A percentile compares a stretch with the other conserved stretches of the same genome.
phyloP scores from a whole-genome alignment of 2,113 vertebrate species.

The Chaetorhynchus papuensis region DNA sequence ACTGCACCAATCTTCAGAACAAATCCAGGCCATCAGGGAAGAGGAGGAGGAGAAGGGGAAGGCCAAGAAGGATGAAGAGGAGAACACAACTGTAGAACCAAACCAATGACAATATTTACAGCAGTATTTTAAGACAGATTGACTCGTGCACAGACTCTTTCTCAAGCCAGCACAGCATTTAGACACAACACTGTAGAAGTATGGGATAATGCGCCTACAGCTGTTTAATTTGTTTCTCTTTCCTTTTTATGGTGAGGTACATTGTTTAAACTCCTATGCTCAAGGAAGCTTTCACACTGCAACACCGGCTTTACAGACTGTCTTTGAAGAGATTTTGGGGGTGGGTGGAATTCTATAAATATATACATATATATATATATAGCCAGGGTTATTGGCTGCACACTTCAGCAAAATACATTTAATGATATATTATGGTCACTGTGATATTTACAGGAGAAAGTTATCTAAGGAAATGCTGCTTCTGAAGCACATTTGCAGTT shows the following conservation, averaged over 20 bases:
- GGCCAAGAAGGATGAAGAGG: slow-evolving; percentile 66
- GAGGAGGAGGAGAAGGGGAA: slow-evolving; percentile 87
- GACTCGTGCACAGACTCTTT: slow-evolving; percentile 76
- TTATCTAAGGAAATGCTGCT: slow-evolving; percentile 61
- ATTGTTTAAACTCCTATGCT: slow-evolving; percentile 66
- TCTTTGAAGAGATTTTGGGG: slow-evolving; percentile 37
- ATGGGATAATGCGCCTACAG: slow-evolving; percentile 82
- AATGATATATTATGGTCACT: slow-evolving; percentile 74
- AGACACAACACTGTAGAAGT: slow-evolving; percentile 99
- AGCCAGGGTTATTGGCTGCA: slow-evolving; percentile 61
- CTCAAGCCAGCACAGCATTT: slow-evolving; percentile 93
- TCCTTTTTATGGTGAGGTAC: slow-evolving; percentile 69
- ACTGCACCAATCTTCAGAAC: slow-evolving; percentile 79
- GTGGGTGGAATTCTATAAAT: slow-evolving; percentile 54
- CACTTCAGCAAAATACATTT: slow-evolving; percentile 66
- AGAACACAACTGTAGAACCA: slow-evolving; percentile 51
- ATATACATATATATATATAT: slow-evolving; percentile 73
- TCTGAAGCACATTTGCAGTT: slow-evolving; percentile 54
- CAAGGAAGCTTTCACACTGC: slow-evolving; percentile 80
- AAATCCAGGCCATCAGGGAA: slow-evolving; percentile 88
- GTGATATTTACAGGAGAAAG: slow-evolving; percentile 73
- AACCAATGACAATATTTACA: slow-evolving; percentile 68
- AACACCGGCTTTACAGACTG: slow-evolving; percentile 81
- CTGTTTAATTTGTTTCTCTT: slow-evolving; percentile 61
- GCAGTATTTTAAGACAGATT: slow-evolving; percentile 67